phyloP scores from a whole-genome alignment of 2,888 invertebrate genomes.

The Ischnus inquisitorius region DNA sequence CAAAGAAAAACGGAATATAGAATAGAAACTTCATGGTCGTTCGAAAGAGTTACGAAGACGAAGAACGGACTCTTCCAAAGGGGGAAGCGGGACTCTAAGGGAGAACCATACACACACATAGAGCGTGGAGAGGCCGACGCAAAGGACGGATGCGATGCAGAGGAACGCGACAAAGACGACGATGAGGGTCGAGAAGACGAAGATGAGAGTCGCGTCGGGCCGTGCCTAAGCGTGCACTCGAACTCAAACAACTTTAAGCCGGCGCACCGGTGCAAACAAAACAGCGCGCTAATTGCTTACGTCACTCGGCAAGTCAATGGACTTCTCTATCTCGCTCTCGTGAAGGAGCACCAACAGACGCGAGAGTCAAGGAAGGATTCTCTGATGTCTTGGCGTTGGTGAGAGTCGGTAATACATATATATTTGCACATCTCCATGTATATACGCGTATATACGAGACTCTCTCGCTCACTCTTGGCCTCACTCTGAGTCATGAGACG shows the following conservation, averaged over 20 bases:
- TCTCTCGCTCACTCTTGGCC: constrained; percentile 31
- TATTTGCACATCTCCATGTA: neutral
- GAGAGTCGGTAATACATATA: constrained; percentile 36
- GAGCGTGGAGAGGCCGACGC: constrained; percentile 9
- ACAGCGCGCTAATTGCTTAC: constrained; percentile 84
- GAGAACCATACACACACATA: neutral
- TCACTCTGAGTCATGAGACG: constrained; percentile 80
- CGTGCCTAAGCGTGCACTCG: constrained; percentile 79
- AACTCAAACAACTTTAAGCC: constrained; percentile 82
- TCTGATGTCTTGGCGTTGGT: constrained; percentile 36
- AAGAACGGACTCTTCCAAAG: constrained; percentile 28
- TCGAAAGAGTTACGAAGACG: constrained; percentile 42
- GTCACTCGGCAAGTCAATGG: constrained; percentile 84
- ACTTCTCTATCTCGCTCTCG: constrained; percentile 74
- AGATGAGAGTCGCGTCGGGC: constrained; percentile 66
- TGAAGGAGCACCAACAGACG: constrained; percentile 33
- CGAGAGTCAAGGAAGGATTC: constrained; percentile 31
- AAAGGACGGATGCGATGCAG: constrained; percentile 22
- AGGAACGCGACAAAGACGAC: constrained; percentile 32
- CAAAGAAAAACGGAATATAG: constrained; percentile 44
- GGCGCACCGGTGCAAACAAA: constrained; percentile 81
- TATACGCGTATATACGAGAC: neutral
- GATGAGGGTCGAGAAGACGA: constrained; percentile 38
- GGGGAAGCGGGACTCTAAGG: constrained; percentile 18
- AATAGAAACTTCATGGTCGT: constrained; percentile 32